A percentile compares a stretch with the other conserved stretches of the same genome.
Evolutionary conservation across 2,888 invertebrate genomes (phyloP).

Genomic region (Heterodera filipjevi): DNA sequence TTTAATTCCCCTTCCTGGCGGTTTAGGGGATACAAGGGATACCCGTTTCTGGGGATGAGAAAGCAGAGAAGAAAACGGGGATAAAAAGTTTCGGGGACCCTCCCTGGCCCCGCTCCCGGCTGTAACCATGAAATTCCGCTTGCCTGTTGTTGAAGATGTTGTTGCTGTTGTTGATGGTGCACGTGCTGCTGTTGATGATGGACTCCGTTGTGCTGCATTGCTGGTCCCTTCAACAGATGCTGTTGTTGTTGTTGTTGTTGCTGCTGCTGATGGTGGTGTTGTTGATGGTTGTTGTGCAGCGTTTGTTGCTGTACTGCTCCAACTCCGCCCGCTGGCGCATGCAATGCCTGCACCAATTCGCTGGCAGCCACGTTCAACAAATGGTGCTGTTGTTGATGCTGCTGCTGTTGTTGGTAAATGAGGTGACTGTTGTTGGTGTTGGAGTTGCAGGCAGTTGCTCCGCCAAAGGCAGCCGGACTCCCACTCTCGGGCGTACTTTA

Average conservation of each 20-base stretch:
- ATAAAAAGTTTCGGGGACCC: too few relatives aligned
- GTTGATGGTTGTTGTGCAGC: background rate
- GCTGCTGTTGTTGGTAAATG: constrained; percentile 21
- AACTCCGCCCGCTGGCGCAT: background rate
- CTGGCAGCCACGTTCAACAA: constrained; percentile 17
- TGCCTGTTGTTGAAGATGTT: constrained; percentile 19
- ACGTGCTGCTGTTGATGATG: constrained; percentile 23
- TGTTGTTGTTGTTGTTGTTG: constrained; percentile 26
- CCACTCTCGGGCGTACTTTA: constrained; percentile 17
- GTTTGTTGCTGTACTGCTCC: background rate
- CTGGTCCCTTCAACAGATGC: background rate
- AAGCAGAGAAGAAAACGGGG: too few relatives aligned
- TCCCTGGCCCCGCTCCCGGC: too few relatives aligned
- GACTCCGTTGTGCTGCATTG: background rate
- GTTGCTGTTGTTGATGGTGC: constrained; percentile 26
- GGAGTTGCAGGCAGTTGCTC: background rate
- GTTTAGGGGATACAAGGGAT: too few relatives aligned
- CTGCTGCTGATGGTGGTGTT: constrained; percentile 26
- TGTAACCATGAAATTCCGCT: background rate
- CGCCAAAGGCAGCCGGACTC: constrained; percentile 22
- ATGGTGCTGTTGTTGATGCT: constrained; percentile 5
- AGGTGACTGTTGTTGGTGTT: constrained; percentile 15
- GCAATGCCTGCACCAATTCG: constrained; percentile 13
- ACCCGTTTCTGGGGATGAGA: too few relatives aligned
- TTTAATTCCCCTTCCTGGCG: too few relatives aligned